Evolutionary conservation across 2,113 vertebrate genomes (phyloP).

Genomic region (Anser cygnoides): DNA sequence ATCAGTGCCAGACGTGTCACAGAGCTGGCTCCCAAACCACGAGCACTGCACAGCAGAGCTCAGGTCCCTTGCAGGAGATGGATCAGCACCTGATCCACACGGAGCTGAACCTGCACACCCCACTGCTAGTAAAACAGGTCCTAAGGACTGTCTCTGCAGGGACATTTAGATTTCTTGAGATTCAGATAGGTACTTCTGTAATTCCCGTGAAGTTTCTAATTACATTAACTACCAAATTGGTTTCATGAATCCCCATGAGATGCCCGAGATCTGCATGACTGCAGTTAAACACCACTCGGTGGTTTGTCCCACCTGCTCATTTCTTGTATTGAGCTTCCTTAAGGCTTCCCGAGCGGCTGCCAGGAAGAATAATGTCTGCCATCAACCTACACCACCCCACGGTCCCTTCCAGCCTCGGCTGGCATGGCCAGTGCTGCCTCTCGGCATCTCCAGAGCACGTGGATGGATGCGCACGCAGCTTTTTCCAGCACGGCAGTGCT

Average conservation of each 20-base stretch:
- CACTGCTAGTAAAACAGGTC: not conserved
- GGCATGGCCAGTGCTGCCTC: not conserved
- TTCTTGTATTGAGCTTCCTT: rapidly evolving
- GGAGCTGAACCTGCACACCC: too few species aligned
- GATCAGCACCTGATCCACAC: not conserved
- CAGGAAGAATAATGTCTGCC: not conserved
- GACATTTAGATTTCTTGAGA: not conserved
- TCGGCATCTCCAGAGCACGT: not conserved
- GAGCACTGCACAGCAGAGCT: not conserved
- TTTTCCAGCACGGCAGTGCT: slow-evolving; percentile 25
- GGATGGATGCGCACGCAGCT: not conserved
- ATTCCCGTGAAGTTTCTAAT: not conserved
- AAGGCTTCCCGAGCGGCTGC: not conserved
- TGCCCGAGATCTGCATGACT: not conserved
- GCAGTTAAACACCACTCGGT: not conserved
- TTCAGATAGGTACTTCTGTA: not conserved
- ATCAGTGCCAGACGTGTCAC: rapidly evolving
- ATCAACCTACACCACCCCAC: not conserved
- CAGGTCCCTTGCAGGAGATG: not conserved
- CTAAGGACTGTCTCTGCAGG: not conserved
- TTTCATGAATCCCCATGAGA: not conserved
- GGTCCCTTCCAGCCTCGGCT: rapidly evolving
- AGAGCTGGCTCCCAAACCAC: not conserved
- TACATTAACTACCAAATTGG: not conserved
- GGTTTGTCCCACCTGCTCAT: not conserved